Percentiles rank a stretch among this genome's conserved stretches.
phyloP scores from a whole-genome alignment of 2,113 vertebrate genomes.

The Sisor rabdophorus region DNA sequence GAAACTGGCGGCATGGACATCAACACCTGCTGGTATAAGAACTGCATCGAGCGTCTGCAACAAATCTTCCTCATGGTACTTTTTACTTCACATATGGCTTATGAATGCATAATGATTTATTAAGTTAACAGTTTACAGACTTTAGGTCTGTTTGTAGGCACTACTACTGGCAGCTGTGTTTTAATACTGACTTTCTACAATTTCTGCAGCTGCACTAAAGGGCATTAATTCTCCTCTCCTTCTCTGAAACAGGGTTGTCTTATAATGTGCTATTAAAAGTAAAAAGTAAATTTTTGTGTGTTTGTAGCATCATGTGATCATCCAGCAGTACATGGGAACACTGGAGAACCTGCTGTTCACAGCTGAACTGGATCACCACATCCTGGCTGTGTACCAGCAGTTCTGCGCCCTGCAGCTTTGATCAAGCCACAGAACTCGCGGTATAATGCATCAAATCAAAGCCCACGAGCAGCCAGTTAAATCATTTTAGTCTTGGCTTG shows the following conservation, averaged over 20 bases:
- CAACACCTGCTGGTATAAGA: slow-evolving; percentile 93
- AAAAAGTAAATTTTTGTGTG: neutral
- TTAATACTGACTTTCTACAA: no score
- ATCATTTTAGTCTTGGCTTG: slow-evolving; percentile 32
- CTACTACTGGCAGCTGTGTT: neutral
- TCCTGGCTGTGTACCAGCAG: slow-evolving; percentile 95
- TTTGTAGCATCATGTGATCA: slow-evolving; percentile 88
- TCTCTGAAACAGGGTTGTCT: neutral
- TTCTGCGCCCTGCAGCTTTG: slow-evolving; percentile 94
- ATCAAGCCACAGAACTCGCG: slow-evolving; percentile 40
- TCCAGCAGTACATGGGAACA: slow-evolving; percentile 98
- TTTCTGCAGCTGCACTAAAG: no score
- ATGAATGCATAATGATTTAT: neutral
- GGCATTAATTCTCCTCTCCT: neutral
- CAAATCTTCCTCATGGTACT: slow-evolving; percentile 93
- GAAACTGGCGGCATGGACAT: slow-evolving; percentile 90
- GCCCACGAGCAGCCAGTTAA: neutral
- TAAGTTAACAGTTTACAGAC: neutral
- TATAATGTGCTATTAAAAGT: no score
- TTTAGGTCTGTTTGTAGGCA: neutral
- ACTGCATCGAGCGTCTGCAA: slow-evolving; percentile 91
- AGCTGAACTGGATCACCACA: slow-evolving; percentile 93
- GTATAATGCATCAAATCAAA: neutral
- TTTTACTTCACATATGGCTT: slow-evolving; percentile 26
- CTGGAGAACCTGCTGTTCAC: slow-evolving; percentile 98